Conservation (phyloP, 2,888 invertebrate genomes). For the Cheiracanthium punctorium region DNA sequence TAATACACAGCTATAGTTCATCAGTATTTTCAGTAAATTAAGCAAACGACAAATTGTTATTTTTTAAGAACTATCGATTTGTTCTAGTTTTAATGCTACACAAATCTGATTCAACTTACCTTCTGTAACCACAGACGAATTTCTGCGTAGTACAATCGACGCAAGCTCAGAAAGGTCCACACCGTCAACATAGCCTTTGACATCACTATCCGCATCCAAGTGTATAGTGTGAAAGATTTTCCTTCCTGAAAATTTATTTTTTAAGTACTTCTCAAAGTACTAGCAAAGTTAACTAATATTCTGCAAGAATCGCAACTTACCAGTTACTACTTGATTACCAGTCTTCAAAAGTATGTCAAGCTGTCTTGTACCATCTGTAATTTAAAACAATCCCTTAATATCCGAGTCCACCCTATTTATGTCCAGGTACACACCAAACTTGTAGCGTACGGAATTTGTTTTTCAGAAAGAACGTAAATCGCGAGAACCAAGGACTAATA, state of each 20-base stretch:
- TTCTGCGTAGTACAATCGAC: constrained; percentile 20
- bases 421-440: too few relatives aligned
- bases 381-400: too few relatives aligned
- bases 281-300: neutral
- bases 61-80: neutral
- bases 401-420: too few relatives aligned
- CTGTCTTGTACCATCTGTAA: neutral
- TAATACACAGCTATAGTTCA: too few relatives aligned
- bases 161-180: constrained; percentile 60
- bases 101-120: constrained; percentile 22
- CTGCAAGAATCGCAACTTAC: constrained; percentile 10
- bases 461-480: too few relatives aligned
- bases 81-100: neutral
- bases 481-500: too few relatives aligned
- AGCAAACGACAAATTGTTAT: too few relatives aligned
- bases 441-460: too few relatives aligned
- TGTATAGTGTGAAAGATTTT: constrained; percentile 66
- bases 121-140: constrained; percentile 13
- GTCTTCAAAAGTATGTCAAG: constrained; percentile 62
- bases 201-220: constrained; percentile 52
- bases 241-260: constrained; percentile 21
- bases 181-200: constrained; percentile 63
- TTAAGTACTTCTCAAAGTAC: neutral
- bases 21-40: too few relatives aligned
- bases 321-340: constrained; percentile 53